These are phyloP conservation scores for Pongo pygmaeus DNA, from an alignment of 2,113 vertebrate genomes.

Conservation along the genomic window DNA sequence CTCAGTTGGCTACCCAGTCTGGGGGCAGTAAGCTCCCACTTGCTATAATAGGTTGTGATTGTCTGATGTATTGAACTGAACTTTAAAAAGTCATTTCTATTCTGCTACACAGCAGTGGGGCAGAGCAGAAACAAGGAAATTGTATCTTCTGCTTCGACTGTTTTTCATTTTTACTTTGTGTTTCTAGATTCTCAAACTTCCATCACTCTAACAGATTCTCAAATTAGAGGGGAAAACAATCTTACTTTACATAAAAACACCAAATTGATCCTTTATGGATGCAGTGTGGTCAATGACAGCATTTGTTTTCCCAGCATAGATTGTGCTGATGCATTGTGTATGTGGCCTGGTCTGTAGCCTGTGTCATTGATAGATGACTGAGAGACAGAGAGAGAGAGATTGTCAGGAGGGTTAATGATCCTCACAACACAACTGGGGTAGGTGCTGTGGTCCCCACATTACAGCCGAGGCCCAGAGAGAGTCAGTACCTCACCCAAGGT, in stretches of 20 bases:
- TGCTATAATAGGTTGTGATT: accelerated
- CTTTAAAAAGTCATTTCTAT: not conserved
- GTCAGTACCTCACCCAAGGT: not conserved
- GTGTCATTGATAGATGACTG: accelerated
- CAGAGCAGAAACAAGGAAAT: not conserved
- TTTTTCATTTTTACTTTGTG: not conserved
- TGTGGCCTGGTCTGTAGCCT: not conserved
- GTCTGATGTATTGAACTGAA: not conserved
- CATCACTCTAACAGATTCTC: not conserved
- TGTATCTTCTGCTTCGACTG: not conserved
- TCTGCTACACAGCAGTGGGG: not conserved
- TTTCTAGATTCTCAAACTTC: not conserved
- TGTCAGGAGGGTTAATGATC: not conserved
- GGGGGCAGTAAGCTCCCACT: accelerated
- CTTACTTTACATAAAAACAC: not conserved
- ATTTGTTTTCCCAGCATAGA: not conserved
- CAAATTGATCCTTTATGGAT: not conserved
- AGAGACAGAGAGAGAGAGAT: not conserved
- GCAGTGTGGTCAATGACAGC: not conserved
- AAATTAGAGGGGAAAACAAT: not conserved
- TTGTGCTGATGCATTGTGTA: too few species aligned
- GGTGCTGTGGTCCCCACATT: not conserved
- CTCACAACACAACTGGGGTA: not conserved
- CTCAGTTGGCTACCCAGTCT: accelerated
- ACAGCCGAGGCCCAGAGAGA: not conserved